Evolutionary conservation across 2,113 vertebrate genomes (phyloP).

Genomic region (Otocyon megalotis): DNA sequence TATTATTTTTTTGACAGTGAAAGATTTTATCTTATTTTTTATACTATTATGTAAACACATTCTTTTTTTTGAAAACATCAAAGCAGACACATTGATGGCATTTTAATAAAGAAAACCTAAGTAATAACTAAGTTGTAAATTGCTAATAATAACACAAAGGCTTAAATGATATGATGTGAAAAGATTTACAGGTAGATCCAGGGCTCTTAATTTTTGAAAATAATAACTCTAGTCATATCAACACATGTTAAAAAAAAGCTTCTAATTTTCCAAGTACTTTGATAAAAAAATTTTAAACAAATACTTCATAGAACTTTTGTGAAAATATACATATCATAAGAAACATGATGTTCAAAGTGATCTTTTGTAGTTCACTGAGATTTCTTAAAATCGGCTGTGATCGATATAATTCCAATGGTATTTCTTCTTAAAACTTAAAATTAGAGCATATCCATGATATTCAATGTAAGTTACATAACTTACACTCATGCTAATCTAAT

Average conservation of each 20-base stretch:
- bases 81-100: constrained; percentile 1
- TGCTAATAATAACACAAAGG: constrained; percentile 40
- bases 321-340: constrained; percentile 24
- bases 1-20: neutral
- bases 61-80: constrained; percentile 48
- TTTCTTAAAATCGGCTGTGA: constrained; percentile 53
- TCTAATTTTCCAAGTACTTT: constrained; percentile 78
- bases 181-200: constrained; percentile 61
- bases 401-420: constrained; percentile 56
- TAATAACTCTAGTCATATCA: constrained; percentile 83
- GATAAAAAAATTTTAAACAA: constrained; percentile 80
- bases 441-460: constrained; percentile 45
- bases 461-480: constrained; percentile 65
- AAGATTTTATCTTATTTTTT: constrained; percentile 69
- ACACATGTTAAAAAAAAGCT: constrained; percentile 79
- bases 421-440: constrained; percentile 38
- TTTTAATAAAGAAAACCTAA: constrained; percentile 50
- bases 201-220: constrained; percentile 81
- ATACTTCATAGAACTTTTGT: neutral
- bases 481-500: constrained; percentile 61
- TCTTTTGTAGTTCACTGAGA: constrained; percentile 37
- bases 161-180: neutral
- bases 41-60: constrained; percentile 53
- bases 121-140: constrained; percentile 15
- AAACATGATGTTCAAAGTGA: constrained; percentile 65